These are phyloP conservation scores for Spilogale gracilis DNA, from an alignment of 2,113 vertebrate genomes.

Conservation along the genomic window DNA sequence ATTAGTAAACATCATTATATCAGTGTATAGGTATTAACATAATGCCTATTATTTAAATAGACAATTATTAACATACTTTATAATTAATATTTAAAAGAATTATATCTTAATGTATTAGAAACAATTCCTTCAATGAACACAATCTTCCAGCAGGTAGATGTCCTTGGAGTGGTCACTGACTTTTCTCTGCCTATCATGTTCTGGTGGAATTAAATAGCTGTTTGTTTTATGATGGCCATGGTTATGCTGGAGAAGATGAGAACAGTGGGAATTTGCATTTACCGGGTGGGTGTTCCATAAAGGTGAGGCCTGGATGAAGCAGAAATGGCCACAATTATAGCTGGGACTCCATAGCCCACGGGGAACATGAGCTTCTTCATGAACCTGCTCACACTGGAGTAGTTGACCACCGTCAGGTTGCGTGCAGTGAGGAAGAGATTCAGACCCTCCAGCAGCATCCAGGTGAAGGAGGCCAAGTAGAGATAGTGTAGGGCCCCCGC, in stretches of 20 bases:
- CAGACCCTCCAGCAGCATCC: slow-evolving; percentile 68
- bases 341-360: not conserved
- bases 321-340: slow-evolving; percentile 47
- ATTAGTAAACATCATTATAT: not conserved
- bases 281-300: slow-evolving; percentile 63
- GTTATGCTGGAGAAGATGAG: not conserved
- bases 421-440: not conserved
- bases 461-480: slow-evolving; percentile 78
- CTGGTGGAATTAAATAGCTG: not conserved
- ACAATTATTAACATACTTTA: not conserved
- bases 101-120: not conserved
- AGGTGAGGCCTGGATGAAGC: slow-evolving; percentile 40
- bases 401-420: not conserved
- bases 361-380: not conserved
- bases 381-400: not conserved
- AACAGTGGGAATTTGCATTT: not conserved
- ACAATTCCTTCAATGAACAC: not conserved
- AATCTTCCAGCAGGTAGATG: not conserved
- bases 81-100: not conserved
- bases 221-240: not conserved
- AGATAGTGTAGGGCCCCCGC: slow-evolving; percentile 75
- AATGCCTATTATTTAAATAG: not conserved
- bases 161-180: not conserved
- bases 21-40: not conserved
- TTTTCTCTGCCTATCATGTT: not conserved